Base-by-base conservation (phyloP, 2,888 invertebrate genomes). In the Caenorhabditis sp. region DNA sequence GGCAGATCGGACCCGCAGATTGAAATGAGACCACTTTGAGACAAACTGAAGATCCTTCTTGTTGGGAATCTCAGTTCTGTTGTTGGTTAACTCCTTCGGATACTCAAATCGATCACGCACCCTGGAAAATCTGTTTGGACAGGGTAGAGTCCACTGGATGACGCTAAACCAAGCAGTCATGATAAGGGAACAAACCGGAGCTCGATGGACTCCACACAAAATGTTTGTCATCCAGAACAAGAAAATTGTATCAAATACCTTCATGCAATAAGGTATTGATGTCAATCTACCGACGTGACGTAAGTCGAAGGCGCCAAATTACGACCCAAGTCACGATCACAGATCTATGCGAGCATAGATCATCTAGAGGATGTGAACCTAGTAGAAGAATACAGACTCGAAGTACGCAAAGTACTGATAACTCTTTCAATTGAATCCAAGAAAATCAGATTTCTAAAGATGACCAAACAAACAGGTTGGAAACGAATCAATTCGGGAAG, bases 11-110 rank as follows among this genome's bases (percentile, higher is more conserved):
- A 49, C 49, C 12, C 3, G 61, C 22, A 26, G 26, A 56, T 56
- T 56, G 28, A 14, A 14, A 26, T 19, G 54, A 56, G 54, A 56
- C 54, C 54, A 19, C 54, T 56, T 56, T 56, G 14, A 26, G 44
- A 44, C 44, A 44, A 44, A 44, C 12, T 44, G 54, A 56, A 56
- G 6, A 26, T 26, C 24, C 54, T 26, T 44, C 44, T 3, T 44
- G 44, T 12, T 14, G 44, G 44, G 44, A 44, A 12, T 44, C 10
- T 44, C 44, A 14, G 12, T 44, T 44, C 44, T 44, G 44, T 16
- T 26, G 54, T 56, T 22, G 54, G 54, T 26, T 56, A 56, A 56
- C 14, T 26, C 54, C 54, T n/a, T 56, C 54, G 54, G 54, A 44
- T 56, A 5, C 54, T 56, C 54, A 19, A 22, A 12, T 56, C 19